Percentiles rank a stretch among this genome's conserved stretches.
Conservation (phyloP, 1,140 invertebrate genomes). For the Rhynchophorus ferrugineus region DNA sequence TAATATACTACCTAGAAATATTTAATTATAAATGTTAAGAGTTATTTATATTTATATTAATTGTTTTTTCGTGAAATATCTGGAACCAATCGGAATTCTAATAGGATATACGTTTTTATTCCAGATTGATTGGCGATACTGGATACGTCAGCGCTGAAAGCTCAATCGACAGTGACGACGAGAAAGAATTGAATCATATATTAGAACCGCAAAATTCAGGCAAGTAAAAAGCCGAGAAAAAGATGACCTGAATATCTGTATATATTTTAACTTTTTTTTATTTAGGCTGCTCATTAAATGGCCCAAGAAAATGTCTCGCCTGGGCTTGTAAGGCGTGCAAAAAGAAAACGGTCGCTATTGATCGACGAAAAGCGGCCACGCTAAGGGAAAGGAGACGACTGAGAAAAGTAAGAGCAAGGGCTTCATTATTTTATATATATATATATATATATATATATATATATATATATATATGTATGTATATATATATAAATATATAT, state of each 20-base stretch:
- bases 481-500: too few species aligned
- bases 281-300: slow-evolving; percentile 40
- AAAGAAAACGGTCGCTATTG: slow-evolving; percentile 87
- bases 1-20: too few species aligned
- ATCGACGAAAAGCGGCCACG: slow-evolving; percentile 93
- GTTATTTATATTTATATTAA: too few species aligned
- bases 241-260: too few species aligned
- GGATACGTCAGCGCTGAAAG: slow-evolving; percentile 38
- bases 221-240: too few species aligned
- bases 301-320: slow-evolving; percentile 71
- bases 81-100: too few species aligned
- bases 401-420: slow-evolving; percentile 61
- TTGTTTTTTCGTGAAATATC: too few species aligned
- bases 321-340: slow-evolving; percentile 97
- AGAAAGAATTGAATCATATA: slow-evolving; percentile 44
- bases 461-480: too few species aligned
- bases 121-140: slow-evolving; percentile 25
- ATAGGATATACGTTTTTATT: slow-evolving; percentile 1
- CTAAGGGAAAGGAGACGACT: slow-evolving; percentile 85
- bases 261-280: not conserved
- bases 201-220: slow-evolving; percentile 42
- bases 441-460: too few species aligned
- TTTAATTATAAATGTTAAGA: too few species aligned
- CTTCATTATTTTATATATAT: too few species aligned
- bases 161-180: slow-evolving; percentile 38